These are phyloP conservation scores for Ptiloglossa arizonensis DNA, from an alignment of 1,140 invertebrate species.

Conservation along the genomic window DNA sequence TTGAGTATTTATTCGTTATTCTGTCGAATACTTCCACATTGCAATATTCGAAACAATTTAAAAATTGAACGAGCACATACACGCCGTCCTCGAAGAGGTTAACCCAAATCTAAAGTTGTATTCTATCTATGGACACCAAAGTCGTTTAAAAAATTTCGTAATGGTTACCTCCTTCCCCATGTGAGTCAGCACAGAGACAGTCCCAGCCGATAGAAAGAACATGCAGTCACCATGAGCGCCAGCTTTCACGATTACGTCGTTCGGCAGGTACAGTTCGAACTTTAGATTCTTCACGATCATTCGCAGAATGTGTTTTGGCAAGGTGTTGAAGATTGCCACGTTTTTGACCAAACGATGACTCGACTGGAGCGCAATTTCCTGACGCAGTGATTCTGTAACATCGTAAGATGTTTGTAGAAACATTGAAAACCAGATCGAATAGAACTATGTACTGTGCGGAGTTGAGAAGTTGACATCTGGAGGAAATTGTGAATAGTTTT, in stretches of 20 bases:
- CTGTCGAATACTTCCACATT: neutral
- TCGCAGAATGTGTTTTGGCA: conserved; percentile 68
- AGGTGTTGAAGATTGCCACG: conserved; percentile 71
- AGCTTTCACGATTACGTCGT: conserved; percentile 81
- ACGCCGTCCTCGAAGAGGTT: too few relatives aligned
- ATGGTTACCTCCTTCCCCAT: conserved; percentile 82
- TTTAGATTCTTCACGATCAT: conserved; percentile 71
- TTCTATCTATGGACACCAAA: too few relatives aligned
- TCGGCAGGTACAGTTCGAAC: conserved; percentile 75
- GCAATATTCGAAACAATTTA: neutral
- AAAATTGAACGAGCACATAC: too few relatives aligned
- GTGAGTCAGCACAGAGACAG: conserved; percentile 83
- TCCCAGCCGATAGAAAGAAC: conserved; percentile 84
- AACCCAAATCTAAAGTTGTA: neutral
- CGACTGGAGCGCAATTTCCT: conserved; percentile 75
- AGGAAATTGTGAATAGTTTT: too few relatives aligned
- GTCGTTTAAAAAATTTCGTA: too few relatives aligned
- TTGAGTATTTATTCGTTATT: too few relatives aligned
- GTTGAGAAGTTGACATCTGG: too few relatives aligned
- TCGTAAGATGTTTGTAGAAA: accelerated
- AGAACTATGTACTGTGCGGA: too few relatives aligned
- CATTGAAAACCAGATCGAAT: neutral
- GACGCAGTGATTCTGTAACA: conserved; percentile 65
- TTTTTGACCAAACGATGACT: conserved; percentile 75
- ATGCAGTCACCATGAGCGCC: conserved; percentile 83